Evolutionary conservation across 2,888 invertebrate species (phyloP).

Genomic region (Parelbella ahira): DNA sequence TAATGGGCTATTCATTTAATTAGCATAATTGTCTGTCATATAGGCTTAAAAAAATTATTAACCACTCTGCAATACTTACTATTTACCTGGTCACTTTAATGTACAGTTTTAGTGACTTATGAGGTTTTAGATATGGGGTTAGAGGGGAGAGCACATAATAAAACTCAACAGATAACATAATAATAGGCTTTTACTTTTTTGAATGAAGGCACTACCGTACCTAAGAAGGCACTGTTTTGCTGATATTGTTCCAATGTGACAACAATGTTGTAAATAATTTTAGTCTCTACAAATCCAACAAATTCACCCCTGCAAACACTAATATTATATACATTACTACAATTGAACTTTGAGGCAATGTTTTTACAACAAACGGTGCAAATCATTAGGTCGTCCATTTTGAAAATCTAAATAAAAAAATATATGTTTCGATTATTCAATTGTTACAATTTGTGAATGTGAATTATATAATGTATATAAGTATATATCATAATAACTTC

Average conservation of each 20-base stretch:
- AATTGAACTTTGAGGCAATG: conserved; percentile 20
- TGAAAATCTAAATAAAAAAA: conserved; percentile 41
- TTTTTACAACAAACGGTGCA: conserved; percentile 49
- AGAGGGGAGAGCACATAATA: neutral
- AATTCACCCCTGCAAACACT: conserved; percentile 50
- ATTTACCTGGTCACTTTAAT: too few relatives aligned
- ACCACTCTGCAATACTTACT: too few relatives aligned
- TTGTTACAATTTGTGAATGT: conserved; percentile 25
- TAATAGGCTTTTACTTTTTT: conserved; percentile 67
- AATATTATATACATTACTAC: conserved; percentile 60
- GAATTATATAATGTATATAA: too few relatives aligned
- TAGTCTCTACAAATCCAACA: conserved; percentile 55
- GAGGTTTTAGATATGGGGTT: too few relatives aligned
- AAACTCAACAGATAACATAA: conserved; percentile 48
- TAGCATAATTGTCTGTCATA: too few relatives aligned
- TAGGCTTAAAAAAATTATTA: too few relatives aligned
- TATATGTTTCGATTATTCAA: conserved; percentile 35
- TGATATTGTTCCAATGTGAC: conserved; percentile 54
- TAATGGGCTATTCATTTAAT: too few relatives aligned
- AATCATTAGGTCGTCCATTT: conserved; percentile 45
- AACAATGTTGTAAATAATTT: conserved; percentile 61
- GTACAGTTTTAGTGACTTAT: too few relatives aligned
- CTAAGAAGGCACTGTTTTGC: conserved; percentile 62
- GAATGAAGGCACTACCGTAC: conserved; percentile 70
- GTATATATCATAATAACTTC: conserved; percentile 33